These are phyloP conservation scores for Oryctolagus cuniculus DNA, from an alignment of 2,113 vertebrate genomes.

Conservation along the genomic window DNA sequence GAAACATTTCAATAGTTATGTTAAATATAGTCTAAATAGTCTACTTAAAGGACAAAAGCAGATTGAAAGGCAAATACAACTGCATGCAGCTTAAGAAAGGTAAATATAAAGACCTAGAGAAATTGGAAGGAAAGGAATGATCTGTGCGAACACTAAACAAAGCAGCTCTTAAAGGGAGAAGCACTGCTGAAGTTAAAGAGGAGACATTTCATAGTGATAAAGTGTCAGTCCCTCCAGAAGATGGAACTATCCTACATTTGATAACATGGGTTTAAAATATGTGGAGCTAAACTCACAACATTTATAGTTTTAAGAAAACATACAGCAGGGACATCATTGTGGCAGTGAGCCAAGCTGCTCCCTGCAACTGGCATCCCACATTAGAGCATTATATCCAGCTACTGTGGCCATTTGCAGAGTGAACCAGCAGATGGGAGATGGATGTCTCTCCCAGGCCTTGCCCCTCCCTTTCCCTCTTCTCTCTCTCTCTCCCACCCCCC, in stretches of 20 bases:
- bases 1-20: neutral
- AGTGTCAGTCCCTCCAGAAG: neutral
- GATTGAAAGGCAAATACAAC: neutral
- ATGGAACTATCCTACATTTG: neutral
- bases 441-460: no score
- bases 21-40: neutral
- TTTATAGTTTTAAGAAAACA: neutral
- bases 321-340: no score
- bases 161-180: neutral
- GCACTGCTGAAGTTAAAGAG: neutral
- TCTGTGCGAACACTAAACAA: neutral
- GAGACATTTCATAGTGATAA: neutral
- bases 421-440: no score
- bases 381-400: no score
- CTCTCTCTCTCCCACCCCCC: no score
- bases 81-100: neutral
- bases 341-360: no score
- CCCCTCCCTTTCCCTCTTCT: no score
- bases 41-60: neutral
- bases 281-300: neutral
- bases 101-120: neutral
- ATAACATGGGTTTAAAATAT: neutral
- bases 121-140: neutral
- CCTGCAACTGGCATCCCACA: no score
- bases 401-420: no score